phyloP scores from a whole-genome alignment of 2,797 vertebrate genomes.

The Rallus crepitans region DNA sequence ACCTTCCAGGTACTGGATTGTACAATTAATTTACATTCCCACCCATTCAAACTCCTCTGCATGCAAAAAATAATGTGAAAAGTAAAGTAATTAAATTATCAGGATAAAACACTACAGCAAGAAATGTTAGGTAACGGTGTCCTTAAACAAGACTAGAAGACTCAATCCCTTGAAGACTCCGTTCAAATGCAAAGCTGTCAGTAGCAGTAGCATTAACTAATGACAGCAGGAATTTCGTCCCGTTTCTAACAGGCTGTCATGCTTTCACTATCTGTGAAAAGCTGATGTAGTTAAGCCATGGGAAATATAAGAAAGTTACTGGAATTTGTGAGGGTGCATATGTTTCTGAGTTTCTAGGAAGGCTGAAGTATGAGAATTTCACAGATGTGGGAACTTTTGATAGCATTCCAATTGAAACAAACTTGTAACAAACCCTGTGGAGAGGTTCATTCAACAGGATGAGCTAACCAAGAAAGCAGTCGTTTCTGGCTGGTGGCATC shows the following conservation, averaged over 20 bases:
- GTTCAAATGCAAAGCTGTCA: background rate
- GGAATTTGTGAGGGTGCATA: constrained; percentile 33
- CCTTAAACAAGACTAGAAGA: background rate
- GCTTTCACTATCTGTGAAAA: background rate
- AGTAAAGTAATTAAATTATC: background rate
- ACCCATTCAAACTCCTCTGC: background rate
- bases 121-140: background rate
- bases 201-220: background rate
- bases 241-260: background rate
- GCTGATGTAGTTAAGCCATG: background rate
- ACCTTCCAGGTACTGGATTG: no score
- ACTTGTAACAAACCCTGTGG: constrained; percentile 61
- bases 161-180: background rate
- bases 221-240: background rate
- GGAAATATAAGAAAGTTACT: constrained; percentile 28
- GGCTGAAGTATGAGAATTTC: constrained; percentile 52
- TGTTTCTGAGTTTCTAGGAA: constrained; percentile 64
- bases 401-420: constrained; percentile 66
- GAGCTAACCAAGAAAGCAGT: constrained; percentile 75
- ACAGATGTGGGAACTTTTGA: constrained; percentile 68
- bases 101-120: background rate
- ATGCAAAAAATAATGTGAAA: background rate
- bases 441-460: constrained; percentile 70
- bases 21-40: background rate
- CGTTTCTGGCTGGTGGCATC: constrained; percentile 64